Evolutionary conservation across 2,888 invertebrate species (phyloP).

Genomic region (Chalcosyrphus nemorum): DNA sequence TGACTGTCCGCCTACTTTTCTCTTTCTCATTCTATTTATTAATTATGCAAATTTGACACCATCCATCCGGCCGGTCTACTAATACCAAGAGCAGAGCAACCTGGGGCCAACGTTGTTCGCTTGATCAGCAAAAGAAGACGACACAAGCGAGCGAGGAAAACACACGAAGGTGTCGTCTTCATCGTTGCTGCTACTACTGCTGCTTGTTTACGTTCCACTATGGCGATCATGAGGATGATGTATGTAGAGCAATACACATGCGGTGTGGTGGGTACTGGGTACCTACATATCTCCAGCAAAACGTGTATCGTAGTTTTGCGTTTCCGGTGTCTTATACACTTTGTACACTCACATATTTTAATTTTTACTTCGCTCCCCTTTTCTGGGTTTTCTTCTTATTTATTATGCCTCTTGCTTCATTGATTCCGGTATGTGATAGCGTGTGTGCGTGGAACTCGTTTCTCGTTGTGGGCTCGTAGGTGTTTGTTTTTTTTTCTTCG

Average conservation of each 20-base stretch:
- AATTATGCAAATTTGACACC: slow-evolving; percentile 73
- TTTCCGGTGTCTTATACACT: slow-evolving; percentile 71
- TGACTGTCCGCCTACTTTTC: slow-evolving; percentile 56
- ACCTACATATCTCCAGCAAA: slow-evolving; percentile 31
- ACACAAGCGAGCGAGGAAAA: slow-evolving; percentile 41
- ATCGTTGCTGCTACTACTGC: slow-evolving; percentile 10
- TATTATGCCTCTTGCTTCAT: slow-evolving; percentile 65
- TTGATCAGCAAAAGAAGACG: slow-evolving; percentile 10
- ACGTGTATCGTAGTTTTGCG: slow-evolving; percentile 69
- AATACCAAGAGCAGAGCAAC: slow-evolving; percentile 49
- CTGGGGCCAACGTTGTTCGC: slow-evolving; percentile 25
- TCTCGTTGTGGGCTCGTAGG: slow-evolving; percentile 55
- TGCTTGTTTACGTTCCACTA: slow-evolving; percentile 68
- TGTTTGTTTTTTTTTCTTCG: slow-evolving; percentile 28
- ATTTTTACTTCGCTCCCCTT: slow-evolving; percentile 57
- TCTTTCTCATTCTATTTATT: slow-evolving; percentile 63
- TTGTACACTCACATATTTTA: slow-evolving; percentile 51
- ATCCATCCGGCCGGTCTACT: slow-evolving; percentile 72
- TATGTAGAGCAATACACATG: slow-evolving; percentile 62
- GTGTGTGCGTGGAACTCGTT: slow-evolving; percentile 57
- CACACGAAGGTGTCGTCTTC: slow-evolving; percentile 65
- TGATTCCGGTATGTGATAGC: slow-evolving; percentile 64
- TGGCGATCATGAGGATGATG: slow-evolving; percentile 51
- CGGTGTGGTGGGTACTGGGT: slow-evolving; percentile 2
- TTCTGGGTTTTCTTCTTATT: slow-evolving; percentile 64